Conservation (phyloP, 2,797 vertebrate genomes). For the Momotus momota region DNA sequence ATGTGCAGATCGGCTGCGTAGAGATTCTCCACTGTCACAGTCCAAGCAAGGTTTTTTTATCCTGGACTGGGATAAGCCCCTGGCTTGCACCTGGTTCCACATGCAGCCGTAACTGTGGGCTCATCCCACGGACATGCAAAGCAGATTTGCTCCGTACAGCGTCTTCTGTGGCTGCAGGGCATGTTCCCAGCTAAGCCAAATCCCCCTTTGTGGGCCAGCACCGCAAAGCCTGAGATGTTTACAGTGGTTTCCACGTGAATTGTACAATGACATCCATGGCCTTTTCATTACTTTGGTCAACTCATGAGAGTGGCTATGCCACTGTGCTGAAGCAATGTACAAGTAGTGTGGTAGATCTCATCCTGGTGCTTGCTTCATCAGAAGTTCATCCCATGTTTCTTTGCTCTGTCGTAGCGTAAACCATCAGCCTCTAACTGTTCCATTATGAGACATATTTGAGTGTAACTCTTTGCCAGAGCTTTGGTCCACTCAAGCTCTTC, state of each 20-base stretch:
- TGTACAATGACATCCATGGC: not conserved
- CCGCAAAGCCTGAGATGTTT: not conserved
- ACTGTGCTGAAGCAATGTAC: too few species aligned
- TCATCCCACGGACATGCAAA: not conserved
- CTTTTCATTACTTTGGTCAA: not conserved
- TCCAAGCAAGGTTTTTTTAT: not conserved
- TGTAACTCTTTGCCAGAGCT: not conserved
- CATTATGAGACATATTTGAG: not conserved
- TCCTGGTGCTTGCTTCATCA: fast-evolving
- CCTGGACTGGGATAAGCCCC: not conserved
- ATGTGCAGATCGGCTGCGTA: not conserved
- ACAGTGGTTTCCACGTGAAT: not conserved
- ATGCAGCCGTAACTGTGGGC: not conserved
- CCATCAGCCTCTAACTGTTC: not conserved
- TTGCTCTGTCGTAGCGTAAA: not conserved
- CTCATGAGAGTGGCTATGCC: not conserved
- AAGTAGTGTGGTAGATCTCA: not conserved
- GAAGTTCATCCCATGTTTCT: fast-evolving
- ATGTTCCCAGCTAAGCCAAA: not conserved
- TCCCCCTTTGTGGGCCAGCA: fast-evolving
- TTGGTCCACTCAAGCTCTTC: not conserved
- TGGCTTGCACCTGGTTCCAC: not conserved
- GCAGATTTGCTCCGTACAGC: not conserved
- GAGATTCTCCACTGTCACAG: not conserved
- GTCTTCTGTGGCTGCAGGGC: not conserved